Evolutionary conservation across 2,888 invertebrate genomes (phyloP), one percentile per base, ranked within the genome.

Genomic region (Calephelis perditalis): DNA sequence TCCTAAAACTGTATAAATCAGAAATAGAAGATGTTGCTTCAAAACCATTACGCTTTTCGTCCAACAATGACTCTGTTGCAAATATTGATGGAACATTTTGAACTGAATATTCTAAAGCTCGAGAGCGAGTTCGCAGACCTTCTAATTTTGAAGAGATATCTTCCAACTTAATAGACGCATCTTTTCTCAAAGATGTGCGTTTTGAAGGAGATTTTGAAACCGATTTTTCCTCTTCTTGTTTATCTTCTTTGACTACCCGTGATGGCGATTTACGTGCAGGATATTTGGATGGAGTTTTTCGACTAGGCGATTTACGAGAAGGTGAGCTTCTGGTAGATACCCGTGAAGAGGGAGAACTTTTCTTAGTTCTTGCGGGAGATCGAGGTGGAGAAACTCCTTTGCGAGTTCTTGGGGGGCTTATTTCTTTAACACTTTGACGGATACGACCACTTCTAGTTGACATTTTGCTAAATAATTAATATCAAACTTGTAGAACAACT

Each of bases 281-380:
- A 8, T 86, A 89, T 67, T 88, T 90, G 63, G 86, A 79, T 10
- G 84, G 78, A 43, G 87, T 75, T 70, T 89, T 90, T 62, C 88
- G 81, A 64, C 84, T 82, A 4, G 92, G 91, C 9, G 91, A 91
- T 63, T 91, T 92, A 56, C 91, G 85, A 15, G 84, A 79, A 45
- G 87, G 77, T 8, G 82, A 74, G 55, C 69, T 70, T 49, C 65
- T 67, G 57, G 65, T 57, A 37, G 63, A 49, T 36, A 61, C 66
- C 43, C 82, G 81, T 63, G 78, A 79, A 65, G 77, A 72, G 62
- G 85, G 79, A 44, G 87, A 87, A 75, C 73, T 81, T 81, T 85
- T 87, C 58, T 84, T 77, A 37, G 73, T 74, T 77, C 89, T 82
- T 66, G 82, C 86, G 73, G 91, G 89, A 75, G 91, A 90, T 60